Evolutionary conservation across 2,797 vertebrate genomes (phyloP), one percentile per base, ranked within the genome.

Genomic region (Smutsia temminckii): DNA sequence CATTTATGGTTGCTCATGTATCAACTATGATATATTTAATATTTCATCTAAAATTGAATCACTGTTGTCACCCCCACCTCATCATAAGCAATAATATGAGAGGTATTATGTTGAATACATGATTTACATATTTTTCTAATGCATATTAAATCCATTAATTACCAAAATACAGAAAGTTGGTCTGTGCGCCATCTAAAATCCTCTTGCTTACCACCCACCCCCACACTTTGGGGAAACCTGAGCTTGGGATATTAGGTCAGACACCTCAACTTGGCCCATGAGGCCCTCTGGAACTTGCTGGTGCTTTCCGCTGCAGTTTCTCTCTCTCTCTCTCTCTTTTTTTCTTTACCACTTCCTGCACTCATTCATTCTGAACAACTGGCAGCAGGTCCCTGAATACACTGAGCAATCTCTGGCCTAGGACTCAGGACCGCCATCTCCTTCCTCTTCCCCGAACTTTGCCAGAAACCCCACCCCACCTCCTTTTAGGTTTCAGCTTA

Each of bases 51-150:
- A 9, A 69, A 71, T 63, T 63, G 71, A 87, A 79, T 95, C 20
- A 59, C 69, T 85, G 81, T 79, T 87, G 64, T 78, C 68, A 49
- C 25, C 29, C 37, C 37, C 46, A 42, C 40, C 37, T 96, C 72
- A 92, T 91, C 63, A 59, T 89, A 72, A 94, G 92, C 68, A 72
- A 46, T 69, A 59, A 93, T 75, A 40, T 63, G n/a, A 63, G 46
- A 81, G 85, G 3, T 55, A 75, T 80, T 57, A 25, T 49, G 40
- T 71, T 68, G 29, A 27, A 46, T 84, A 6, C 18, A 64, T 83
- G 63, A 71, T 8, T 63, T 74, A 63, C 21, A 6, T 51, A 79
- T 79, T 93, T 81, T 79, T 92, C 55, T 51, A 83, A 74, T 27
- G 11, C 11, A 13, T 79, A 34, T 64, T 92, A 75, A 85, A 66